phyloP scores from a whole-genome alignment of 1,140 invertebrate species.

The Neelides sp. region DNA sequence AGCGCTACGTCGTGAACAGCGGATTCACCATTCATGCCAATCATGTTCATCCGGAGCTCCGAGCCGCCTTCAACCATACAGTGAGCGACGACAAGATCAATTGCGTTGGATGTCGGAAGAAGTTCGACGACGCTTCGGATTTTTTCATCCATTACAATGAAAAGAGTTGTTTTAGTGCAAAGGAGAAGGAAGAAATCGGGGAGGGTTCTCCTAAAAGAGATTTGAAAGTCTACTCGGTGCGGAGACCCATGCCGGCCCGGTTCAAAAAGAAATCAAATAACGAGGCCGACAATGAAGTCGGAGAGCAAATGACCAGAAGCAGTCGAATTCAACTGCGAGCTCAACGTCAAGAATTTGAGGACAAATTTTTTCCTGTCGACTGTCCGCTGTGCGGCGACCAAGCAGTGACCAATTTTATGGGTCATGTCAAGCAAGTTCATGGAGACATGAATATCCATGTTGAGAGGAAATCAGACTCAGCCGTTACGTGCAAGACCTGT shows the following conservation, averaged over 20 bases:
- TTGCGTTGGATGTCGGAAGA: slow-evolving; percentile 15
- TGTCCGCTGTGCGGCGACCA: slow-evolving; percentile 25
- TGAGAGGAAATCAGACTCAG: slow-evolving; percentile 8
- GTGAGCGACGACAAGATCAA: slow-evolving; percentile 12
- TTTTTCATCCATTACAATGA: slow-evolving; percentile 19
- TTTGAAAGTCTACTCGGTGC: not conserved
- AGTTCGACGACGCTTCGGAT: slow-evolving; percentile 4
- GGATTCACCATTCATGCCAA: slow-evolving; percentile 27
- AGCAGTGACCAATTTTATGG: slow-evolving; percentile 10
- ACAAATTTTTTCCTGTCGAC: slow-evolving; percentile 7
- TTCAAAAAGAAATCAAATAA: not conserved
- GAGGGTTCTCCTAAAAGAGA: not conserved
- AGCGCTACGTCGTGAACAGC: slow-evolving; percentile 13
- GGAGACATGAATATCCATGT: slow-evolving; percentile 19
- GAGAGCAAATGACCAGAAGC: not conserved
- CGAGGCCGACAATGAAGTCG: not conserved
- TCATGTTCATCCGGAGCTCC: slow-evolving; percentile 17
- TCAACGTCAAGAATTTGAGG: not conserved
- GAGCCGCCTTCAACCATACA: slow-evolving; percentile 6
- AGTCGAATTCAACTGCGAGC: not conserved
- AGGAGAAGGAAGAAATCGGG: not conserved
- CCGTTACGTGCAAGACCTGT: slow-evolving; percentile 20
- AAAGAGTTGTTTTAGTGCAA: not conserved
- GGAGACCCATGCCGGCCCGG: not conserved
- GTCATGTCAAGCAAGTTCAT: slow-evolving; percentile 17